phyloP scores from a whole-genome alignment of 1,140 invertebrate species.

The Drosophila leontia region DNA sequence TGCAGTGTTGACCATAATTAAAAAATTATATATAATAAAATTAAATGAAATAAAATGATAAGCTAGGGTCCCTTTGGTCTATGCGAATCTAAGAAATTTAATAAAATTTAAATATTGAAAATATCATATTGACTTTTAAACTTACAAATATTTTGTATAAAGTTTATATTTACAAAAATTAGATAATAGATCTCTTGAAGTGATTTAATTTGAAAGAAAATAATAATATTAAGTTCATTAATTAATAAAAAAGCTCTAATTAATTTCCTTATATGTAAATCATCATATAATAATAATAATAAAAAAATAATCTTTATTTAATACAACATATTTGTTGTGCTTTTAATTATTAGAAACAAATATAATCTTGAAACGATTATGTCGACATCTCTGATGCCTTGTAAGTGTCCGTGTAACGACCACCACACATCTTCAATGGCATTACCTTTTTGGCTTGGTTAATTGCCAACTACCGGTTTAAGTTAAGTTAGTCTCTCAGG shows the following conservation, averaged over 20 bases:
- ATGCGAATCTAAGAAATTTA: neutral
- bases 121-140: neutral
- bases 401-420: constrained; percentile 27
- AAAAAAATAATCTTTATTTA: neutral
- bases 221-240: too few species aligned
- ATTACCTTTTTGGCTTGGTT: constrained; percentile 45
- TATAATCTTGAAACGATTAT: neutral
- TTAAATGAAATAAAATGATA: neutral
- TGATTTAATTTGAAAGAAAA: too few species aligned
- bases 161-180: too few species aligned
- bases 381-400: constrained; percentile 16
- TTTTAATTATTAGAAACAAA: neutral
- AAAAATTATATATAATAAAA: neutral
- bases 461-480: constrained; percentile 77
- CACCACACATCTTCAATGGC: constrained; percentile 39
- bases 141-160: too few species aligned
- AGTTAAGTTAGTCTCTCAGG: constrained; percentile 49
- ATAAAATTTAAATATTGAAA: neutral
- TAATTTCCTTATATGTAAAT: too few species aligned
- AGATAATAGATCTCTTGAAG: too few species aligned
- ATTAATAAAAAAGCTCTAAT: too few species aligned
- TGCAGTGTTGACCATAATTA: constrained; percentile 33
- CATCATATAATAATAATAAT: neutral
- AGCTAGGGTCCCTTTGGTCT: neutral
- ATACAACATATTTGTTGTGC: neutral